Base-by-base conservation (phyloP, 1,140 invertebrate species). In the Drosophila willistoni region DNA sequence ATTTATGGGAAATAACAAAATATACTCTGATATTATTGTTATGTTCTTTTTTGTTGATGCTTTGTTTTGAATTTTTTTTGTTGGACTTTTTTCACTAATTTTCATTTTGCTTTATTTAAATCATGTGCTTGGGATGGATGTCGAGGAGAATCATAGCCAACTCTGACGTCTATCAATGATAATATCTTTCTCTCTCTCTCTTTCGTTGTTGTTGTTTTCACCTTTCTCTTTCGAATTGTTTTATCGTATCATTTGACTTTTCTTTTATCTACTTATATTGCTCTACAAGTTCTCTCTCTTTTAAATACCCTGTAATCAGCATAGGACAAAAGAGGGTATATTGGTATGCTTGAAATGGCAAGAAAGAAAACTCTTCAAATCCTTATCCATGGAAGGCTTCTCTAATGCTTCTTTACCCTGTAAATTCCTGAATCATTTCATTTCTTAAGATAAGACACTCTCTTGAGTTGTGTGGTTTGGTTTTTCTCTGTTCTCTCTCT, bases 151-250 rank as follows among this genome's bases (percentile, higher is more conserved):
- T 68, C 69, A 59, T 55, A 68, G 77, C 80, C 84, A 80, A 89
- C 73, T 51, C 17, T 84, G 83, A 87, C 84, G 84, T 87, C 77
- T 87, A 89, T 87, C 83, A 89, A 87, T 77, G 80, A 89, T 77
- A 56, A 73, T 29, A 67, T 79, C 41, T 64, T 19, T 73, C 22
- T n/a, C 63, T 22, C 19, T 64, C 13, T 42, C 19, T 42, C 29
- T 29, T 6, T 29, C 7, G 29, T 29, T 29, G 25, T 17, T 29
- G n/a, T 64, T 33, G n/a, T 47, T 62, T 56, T 44, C 71, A 22
- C 13, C 13, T 51, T 51, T 7, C 44, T 51, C 44, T 51, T 51
- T 51, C 12, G 0, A 19, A 22, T 44, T 63, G 39, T 63, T 14
- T 14, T 74, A n/a, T 51, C 44, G 9, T 36, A 29, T 9, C 70